These are phyloP conservation scores for Chloropsis cyanopogon DNA, from an alignment of 2,113 vertebrate species.

Conservation along the genomic window DNA sequence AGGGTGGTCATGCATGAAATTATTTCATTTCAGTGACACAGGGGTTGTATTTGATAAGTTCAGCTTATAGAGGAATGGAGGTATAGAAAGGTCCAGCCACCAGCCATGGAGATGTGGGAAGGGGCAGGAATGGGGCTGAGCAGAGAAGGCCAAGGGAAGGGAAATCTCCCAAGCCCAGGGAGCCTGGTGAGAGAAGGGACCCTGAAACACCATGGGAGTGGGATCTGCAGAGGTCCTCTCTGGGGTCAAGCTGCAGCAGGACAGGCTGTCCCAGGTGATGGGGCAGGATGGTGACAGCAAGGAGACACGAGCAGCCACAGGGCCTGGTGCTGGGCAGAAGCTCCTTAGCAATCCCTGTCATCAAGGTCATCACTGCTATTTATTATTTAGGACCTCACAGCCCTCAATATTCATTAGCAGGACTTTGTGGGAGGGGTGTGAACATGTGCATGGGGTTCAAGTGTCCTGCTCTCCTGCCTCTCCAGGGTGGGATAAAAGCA, in stretches of 20 bases:
- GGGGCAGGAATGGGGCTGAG: neutral
- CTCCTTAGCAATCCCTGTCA: neutral
- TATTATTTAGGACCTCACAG: neutral
- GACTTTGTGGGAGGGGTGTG: neutral
- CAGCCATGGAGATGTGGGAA: neutral
- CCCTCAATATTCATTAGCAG: neutral
- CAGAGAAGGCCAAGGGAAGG: neutral
- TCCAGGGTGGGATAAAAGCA: neutral
- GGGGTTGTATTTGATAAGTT: neutral
- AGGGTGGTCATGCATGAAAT: constrained; percentile 77
- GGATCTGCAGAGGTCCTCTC: neutral
- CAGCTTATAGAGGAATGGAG: neutral
- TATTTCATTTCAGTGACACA: constrained; percentile 54
- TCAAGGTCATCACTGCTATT: neutral
- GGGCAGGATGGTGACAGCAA: neutral
- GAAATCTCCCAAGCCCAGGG: neutral
- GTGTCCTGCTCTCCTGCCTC: neutral
- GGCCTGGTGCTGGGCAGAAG: rapidly evolving
- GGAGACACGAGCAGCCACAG: neutral
- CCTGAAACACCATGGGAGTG: rapidly evolving
- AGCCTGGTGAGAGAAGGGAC: neutral
- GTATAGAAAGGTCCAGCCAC: neutral
- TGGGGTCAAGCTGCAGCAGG: neutral
- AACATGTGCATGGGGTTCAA: rapidly evolving
- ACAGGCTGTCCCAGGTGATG: neutral